Conservation (phyloP, 2,113 vertebrate species). For the Gnathonemus longibarbis region DNA sequence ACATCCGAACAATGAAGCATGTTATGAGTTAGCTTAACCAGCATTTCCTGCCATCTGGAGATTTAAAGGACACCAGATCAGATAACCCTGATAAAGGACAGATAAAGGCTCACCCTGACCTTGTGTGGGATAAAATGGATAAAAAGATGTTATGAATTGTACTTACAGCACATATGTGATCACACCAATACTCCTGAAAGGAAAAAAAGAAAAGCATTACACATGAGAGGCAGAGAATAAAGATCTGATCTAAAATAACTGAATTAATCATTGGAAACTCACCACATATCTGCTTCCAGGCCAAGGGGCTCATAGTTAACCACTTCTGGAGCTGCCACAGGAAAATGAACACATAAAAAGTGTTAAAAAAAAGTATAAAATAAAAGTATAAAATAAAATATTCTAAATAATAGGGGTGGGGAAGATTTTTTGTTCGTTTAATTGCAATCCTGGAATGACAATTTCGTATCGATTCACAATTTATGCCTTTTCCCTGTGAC, state of each 20-base stretch:
- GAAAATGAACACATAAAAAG: constrained; percentile 36
- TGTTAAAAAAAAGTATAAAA: no score
- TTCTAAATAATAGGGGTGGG: not conserved
- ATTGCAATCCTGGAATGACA: not conserved
- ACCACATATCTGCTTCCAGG: constrained; percentile 99
- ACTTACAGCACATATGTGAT: constrained; percentile 84
- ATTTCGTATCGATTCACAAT: not conserved
- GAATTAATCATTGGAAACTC: constrained; percentile 48
- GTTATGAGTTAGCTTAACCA: not conserved
- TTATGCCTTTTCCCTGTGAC: not conserved
- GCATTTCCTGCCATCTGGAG: not conserved
- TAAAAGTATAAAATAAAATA: no score
- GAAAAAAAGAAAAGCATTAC: constrained; percentile 29
- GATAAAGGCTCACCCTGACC: not conserved
- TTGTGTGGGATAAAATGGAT: not conserved
- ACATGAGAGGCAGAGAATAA: not conserved
- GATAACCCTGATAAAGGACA: not conserved
- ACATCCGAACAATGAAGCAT: not conserved
- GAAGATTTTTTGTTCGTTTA: not conserved
- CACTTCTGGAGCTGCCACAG: constrained; percentile 85
- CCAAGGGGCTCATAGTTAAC: constrained; percentile 97
- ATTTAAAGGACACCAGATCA: not conserved
- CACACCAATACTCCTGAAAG: constrained; percentile 73
- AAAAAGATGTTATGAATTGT: constrained; percentile 29
- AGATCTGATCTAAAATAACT: not conserved